phyloP scores from a whole-genome alignment of 1,140 invertebrate species.

The Aleiodes sp. region DNA sequence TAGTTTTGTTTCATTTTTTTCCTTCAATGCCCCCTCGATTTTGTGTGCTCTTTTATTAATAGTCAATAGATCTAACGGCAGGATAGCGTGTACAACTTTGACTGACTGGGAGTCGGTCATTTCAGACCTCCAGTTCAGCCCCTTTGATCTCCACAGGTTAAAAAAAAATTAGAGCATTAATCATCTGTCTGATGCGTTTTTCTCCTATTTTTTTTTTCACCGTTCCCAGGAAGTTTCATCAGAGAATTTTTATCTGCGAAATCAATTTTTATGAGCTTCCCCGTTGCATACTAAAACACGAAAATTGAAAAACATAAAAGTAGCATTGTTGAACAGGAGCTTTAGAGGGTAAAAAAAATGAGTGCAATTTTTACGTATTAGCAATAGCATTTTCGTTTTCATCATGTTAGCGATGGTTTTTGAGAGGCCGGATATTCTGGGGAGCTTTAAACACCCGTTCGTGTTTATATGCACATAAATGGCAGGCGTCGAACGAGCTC shows the following conservation, averaged over 20 bases:
- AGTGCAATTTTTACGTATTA: slow-evolving; percentile 18
- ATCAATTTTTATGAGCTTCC: slow-evolving; percentile 7
- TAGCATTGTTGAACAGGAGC: background rate
- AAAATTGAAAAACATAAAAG: slow-evolving; percentile 23
- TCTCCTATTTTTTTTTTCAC: background rate
- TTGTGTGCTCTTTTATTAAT: slow-evolving; percentile 50
- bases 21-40: slow-evolving; percentile 25
- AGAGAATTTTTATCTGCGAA: background rate
- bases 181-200: background rate
- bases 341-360: background rate
- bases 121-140: slow-evolving; percentile 20
- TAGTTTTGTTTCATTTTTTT: slow-evolving; percentile 12
- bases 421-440: no score
- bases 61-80: slow-evolving; percentile 55
- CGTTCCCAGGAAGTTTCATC: background rate
- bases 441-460: no score
- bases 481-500: slow-evolving; percentile 60
- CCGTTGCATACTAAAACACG: background rate
- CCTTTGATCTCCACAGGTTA: slow-evolving; percentile 25
- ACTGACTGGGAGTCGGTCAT: slow-evolving; percentile 30
- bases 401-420: no score
- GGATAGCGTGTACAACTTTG: slow-evolving; percentile 52
- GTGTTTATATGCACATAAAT: slow-evolving; percentile 56
- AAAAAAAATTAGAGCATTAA: slow-evolving; percentile 10
- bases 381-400: background rate